A percentile compares a stretch with the other conserved stretches of the same genome.
Evolutionary conservation across 2,888 invertebrate genomes (phyloP).

Genomic region (Parnassius glacialis): DNA sequence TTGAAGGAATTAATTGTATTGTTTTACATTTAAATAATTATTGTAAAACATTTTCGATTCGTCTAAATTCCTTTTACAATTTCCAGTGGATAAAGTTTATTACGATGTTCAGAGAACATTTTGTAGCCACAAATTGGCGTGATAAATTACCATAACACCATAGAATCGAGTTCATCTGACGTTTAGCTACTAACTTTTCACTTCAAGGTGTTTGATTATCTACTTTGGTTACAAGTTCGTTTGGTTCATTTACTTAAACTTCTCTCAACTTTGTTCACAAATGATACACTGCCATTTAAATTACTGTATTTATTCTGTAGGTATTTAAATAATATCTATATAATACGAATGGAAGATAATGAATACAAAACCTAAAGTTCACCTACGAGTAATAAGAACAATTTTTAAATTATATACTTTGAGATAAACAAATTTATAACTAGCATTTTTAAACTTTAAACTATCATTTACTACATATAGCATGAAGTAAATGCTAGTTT

Average conservation of each 20-base stretch:
- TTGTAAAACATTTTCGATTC: not conserved
- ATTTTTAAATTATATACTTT: no score
- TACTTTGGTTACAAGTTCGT: slow-evolving; percentile 56
- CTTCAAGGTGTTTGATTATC: slow-evolving; percentile 72
- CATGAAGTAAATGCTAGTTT: no score
- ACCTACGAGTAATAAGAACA: no score
- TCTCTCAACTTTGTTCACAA: slow-evolving; percentile 21
- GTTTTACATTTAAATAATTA: slow-evolving; percentile 30
- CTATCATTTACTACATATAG: no score
- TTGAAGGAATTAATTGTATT: slow-evolving; percentile 33
- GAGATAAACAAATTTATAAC: no score
- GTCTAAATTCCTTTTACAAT: not conserved
- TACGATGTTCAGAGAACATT: slow-evolving; percentile 61
- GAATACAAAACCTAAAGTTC: no score
- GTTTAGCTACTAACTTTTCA: slow-evolving; percentile 70
- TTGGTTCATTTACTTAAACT: slow-evolving; percentile 69
- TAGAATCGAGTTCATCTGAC: slow-evolving; percentile 68
- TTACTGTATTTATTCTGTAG: no score
- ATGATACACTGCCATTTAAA: no score
- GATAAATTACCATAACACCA: slow-evolving; percentile 78
- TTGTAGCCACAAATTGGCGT: slow-evolving; percentile 60
- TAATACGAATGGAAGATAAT: no score
- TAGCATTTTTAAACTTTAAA: no score
- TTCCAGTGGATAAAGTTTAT: slow-evolving; percentile 53
- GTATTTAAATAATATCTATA: no score